Evolutionary conservation across 2,113 vertebrate genomes (phyloP), one percentile per base, ranked within the genome.

Genomic region (Phodopus roborovskii): DNA sequence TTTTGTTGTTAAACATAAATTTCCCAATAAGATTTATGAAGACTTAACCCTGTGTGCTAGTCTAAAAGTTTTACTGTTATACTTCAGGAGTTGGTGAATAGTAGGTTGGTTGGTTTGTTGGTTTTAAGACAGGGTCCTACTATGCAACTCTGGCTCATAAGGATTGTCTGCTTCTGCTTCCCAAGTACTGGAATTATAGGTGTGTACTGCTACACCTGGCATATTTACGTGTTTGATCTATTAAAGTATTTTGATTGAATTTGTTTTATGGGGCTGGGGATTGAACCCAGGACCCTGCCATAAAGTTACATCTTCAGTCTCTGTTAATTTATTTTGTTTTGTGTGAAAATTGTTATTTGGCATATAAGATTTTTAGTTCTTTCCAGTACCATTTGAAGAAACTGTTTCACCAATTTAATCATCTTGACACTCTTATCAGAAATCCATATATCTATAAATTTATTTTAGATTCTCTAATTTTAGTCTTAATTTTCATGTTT

Each of bases 221-320:
- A 24, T 58, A 81, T 12, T 58, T n/a, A 81, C 50, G 33, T 56
- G 48, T 81, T 81, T 81, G 30, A 81, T 58, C 19, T 81, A 56
- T 56, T n/a, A 36, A 45, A 70, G n/a, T 95, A 39, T 30, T 60
- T 95, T 93, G n/a, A 74, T 95, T 90, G 36, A 64, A 33, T 74
- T 95, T 87, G 17, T 71, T 33, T 74, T 58, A 56, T 81, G 82
- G 62, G 68, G 28, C 62, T 68, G 17, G 45, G 19, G 64, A 70
- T 36, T 10, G 5, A 82, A 82, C 10, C 2, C 53, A 82, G 36
- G 19, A 24, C 78, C 20, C 19, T 53, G 36, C 45, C 30, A 50
- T 20, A 53, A 48, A 86, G 64, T 22, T 13, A 50, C 28, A 70
- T 45, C 16, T 36, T 64, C 30, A 53, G 17, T 3, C 45, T 64